phyloP scores from a whole-genome alignment of 1,140 invertebrate genomes.

The Drosophila cardini region DNA sequence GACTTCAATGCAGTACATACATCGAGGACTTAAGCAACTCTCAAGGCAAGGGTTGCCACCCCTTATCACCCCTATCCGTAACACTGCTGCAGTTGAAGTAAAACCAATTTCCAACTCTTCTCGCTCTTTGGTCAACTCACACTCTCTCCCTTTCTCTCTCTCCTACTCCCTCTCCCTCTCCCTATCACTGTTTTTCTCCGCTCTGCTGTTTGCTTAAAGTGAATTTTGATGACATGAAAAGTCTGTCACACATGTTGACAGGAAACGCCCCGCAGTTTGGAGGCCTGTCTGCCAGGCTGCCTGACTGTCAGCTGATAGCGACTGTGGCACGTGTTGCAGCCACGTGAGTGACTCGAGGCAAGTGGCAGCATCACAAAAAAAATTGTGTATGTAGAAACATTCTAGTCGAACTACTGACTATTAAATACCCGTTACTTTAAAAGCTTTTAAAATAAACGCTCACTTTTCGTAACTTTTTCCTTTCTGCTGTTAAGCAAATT shows the following conservation, averaged over 20 bases:
- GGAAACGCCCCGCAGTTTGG: constrained; percentile 40
- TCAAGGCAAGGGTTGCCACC: constrained; percentile 19
- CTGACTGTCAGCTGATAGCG: constrained; percentile 66
- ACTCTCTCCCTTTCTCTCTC: not conserved
- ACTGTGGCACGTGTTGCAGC: constrained; percentile 62
- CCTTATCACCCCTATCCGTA: not conserved
- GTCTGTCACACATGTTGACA: constrained; percentile 58
- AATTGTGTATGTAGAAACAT: not conserved
- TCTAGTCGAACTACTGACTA: too few relatives aligned
- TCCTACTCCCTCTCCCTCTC: not conserved
- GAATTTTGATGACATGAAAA: constrained; percentile 73
- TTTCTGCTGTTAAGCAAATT: too few relatives aligned
- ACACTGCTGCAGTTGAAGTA: constrained; percentile 1
- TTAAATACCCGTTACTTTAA: too few relatives aligned
- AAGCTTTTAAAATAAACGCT: too few relatives aligned
- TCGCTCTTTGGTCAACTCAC: not conserved
- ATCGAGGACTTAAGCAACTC: constrained; percentile 8
- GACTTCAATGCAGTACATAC: constrained; percentile 2
- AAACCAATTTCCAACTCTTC: constrained; percentile 28
- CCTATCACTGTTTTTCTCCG: not conserved
- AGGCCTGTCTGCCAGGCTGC: constrained; percentile 26
- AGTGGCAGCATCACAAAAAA: constrained; percentile 7
- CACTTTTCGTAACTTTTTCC: too few relatives aligned
- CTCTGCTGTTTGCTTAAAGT: constrained; percentile 40
- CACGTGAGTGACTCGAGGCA: constrained; percentile 59